Conservation (phyloP, 2,113 vertebrate species). For the Fregetta grallaria region DNA sequence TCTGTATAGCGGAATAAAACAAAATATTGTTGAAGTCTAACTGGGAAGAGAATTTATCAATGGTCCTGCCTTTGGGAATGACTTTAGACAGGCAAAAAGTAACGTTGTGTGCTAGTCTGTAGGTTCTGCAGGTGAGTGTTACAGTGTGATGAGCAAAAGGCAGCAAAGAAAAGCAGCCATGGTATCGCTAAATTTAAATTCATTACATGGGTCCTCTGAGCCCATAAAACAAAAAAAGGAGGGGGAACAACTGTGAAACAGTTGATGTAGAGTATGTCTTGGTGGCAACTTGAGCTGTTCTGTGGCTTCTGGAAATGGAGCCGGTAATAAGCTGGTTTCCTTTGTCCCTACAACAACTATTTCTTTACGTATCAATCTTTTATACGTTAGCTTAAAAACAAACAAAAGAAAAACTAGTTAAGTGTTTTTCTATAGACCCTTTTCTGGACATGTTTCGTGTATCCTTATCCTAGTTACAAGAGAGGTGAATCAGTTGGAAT, state of each 20-base stretch:
- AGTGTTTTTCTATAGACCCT: neutral
- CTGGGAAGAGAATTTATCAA: neutral
- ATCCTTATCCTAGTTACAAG: neutral
- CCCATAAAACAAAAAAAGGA: neutral
- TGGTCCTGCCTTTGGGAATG: neutral
- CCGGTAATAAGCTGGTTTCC: neutral
- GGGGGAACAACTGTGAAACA: neutral
- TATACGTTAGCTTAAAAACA: neutral
- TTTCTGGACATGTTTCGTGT: neutral
- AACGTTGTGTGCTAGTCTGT: neutral
- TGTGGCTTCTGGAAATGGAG: neutral
- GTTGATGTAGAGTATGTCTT: neutral
- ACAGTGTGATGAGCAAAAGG: neutral
- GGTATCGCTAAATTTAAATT: neutral
- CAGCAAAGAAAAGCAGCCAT: neutral
- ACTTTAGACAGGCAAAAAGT: neutral
- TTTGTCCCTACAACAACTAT: neutral
- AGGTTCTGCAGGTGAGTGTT: neutral
- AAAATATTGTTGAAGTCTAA: neutral
- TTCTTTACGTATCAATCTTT: neutral
- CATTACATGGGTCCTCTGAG: neutral
- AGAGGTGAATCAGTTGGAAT: neutral
- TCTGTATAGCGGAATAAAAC: neutral
- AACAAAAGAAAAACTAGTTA: neutral
- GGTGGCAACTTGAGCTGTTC: neutral